Evolutionary conservation across 2,888 invertebrate genomes (phyloP), one percentile per base, ranked within the genome.

Genomic region (Blera fallax): DNA sequence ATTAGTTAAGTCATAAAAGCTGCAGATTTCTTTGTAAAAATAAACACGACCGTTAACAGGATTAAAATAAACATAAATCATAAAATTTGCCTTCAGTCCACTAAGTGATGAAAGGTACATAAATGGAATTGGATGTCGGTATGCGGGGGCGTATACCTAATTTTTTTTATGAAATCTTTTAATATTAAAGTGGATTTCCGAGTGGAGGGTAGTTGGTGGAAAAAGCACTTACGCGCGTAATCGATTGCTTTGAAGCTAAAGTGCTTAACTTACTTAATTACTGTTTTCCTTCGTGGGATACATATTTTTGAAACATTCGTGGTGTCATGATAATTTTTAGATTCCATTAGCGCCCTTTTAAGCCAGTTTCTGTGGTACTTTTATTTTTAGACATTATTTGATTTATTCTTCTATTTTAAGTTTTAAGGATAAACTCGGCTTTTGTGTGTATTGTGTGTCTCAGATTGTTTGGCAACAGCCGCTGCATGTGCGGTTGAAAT

Each of bases 161-260:
- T 48, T 11, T 18, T 64, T 43, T 24, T 27, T 24, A 8, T 21
- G 11, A 18, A 56, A 56, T 58, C 21, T 24, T 58, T 37, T n/a
- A 37, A 24, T 27, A 16, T 37, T 52, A 6, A 14, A 21, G n/a
- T 18, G 16, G 14, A 43, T 27, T 52, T 54, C 32, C 8, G n/a
- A 3, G 27, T 11, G 8, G 24, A 3, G 3, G 52, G 14, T 16
- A 32, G 29, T 14, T 21, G 54, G 10, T n/a, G 27, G 27, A 52
- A 29, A 62, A 65, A 65, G 18, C 56, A 76, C 56, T 76, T 65
- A 48, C 16, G 18, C 18, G 45, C 43, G 27, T 48, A 56, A 76
- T 34, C 45, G 34, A 65, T 52, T 32, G 65, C 56, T 48, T 76
- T 65, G 45, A 56, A 56, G 56, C 48, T 64, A 40, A 76, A 76